Evolutionary conservation across 2,888 invertebrate genomes (phyloP), one percentile per base, ranked within the genome.

Genomic region (Metalampra italica): DNA sequence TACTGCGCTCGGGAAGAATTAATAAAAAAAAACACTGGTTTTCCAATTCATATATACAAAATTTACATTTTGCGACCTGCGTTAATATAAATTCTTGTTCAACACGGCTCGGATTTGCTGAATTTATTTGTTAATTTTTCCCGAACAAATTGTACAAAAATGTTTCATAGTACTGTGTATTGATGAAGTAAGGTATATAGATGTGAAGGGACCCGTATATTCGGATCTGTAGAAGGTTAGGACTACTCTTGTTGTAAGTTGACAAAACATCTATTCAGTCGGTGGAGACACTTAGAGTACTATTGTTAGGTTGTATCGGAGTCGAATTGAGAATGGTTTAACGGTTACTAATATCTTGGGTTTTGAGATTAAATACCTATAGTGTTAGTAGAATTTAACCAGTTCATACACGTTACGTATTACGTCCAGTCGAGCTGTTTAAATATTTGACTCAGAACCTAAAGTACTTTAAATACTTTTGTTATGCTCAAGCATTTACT

Each of bases 271-370:
- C 74, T 56, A 65, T 70, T 71, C 71, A 75, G 87, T 84, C 82
- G 74, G 71, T 75, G 70, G 75, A 82, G 88, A 75, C 82, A 88
- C 88, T 87, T 88, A 85, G 78, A 88, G 88, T 89, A 89, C 88
- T 88, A 84, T 79, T 81, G 86, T 84, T 84, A 82, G 76, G 61
- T 60, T 69, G 68, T 71, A 71, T 62, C 62, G 54, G 56, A 53
- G 57, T 64, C 58, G 60, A 60, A 65, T 59, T 66, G 60, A 57
- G 45, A 51, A 32, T 15, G 46, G 49, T 64, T 66, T 54, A 56
- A 57, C 60, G 64, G 53, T 62, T 71, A 69, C 71, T 76, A 71
- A 57, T 67, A 58, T 59, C 54, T 59, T 65, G 62, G 53, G 45
- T 51, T 44, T 22, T 41, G 11, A 5, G 12, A 53, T 43, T 46